A percentile compares a stretch with the other conserved stretches of the same genome.
Conservation (phyloP, 92 coral and sea anemone genomes). For the Meandrina meandrites region DNA sequence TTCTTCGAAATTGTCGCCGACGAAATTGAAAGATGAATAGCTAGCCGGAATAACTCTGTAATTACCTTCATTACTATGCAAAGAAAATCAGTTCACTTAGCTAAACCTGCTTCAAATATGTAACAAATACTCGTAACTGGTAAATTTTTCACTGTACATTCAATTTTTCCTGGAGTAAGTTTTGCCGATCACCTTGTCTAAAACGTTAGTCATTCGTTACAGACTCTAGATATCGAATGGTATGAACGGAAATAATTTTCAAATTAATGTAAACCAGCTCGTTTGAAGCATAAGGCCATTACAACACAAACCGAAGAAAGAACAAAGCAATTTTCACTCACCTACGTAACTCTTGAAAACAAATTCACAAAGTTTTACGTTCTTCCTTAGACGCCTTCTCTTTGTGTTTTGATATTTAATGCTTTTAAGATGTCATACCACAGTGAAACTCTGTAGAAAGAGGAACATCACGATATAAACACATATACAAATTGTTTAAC, state of each 20-base stretch:
- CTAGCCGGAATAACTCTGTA: background rate
- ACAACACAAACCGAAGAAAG: background rate
- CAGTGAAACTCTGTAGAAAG: background rate
- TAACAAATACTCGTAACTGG: background rate
- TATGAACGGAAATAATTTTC: background rate
- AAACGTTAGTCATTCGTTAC: background rate
- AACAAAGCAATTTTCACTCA: background rate
- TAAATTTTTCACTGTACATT: background rate
- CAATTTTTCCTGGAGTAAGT: background rate
- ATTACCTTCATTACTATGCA: background rate
- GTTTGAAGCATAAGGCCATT: background rate
- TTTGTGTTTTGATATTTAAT: background rate
- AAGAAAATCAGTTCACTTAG: background rate
- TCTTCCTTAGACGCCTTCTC: background rate
- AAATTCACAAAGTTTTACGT: background rate
- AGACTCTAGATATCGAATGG: background rate
- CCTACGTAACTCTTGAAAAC: slow-evolving; percentile 3
- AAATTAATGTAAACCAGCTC: background rate
- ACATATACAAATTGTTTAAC: background rate
- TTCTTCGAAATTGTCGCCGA: background rate
- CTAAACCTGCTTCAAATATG: background rate
- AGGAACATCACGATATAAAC: background rate
- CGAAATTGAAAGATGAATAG: too few relatives aligned
- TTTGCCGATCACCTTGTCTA: background rate
- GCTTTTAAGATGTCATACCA: background rate